Base-by-base conservation (phyloP, 2,888 invertebrate genomes). In the Drosophila trichaetosa region DNA sequence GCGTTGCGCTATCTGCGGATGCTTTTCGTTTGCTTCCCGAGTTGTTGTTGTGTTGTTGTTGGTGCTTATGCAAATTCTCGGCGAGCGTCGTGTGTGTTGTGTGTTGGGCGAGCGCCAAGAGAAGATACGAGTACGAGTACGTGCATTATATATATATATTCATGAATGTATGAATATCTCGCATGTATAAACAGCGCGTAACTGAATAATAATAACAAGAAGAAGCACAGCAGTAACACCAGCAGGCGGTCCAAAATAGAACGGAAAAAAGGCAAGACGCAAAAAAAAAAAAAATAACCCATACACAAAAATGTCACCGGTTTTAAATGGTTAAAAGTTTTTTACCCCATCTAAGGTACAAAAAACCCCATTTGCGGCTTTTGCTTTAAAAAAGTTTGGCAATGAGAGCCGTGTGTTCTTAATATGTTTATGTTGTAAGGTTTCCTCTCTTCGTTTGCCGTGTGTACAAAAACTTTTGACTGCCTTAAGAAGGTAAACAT, bases 121-220 rank as follows among this genome's bases (percentile, higher is more conserved):
- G 79, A 66, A 87, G 87, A 87, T 85, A 85, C 69, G 69, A 65
- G 60, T 69, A 69, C 62, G 69, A 61, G 48, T 62, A 78, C 85
- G 85, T 87, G 80, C 72, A 69, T 72, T 77, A 83, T 85, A 84
- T 82, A 87, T 77, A 85, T 87, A 87, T 77, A 85, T 87, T 85
- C 87, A 85, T 85, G 85, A 80, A 85, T 85, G 85, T 87, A 85
- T 85, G 83, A 85, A 87, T 85, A 85, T 85, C 85, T 85, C 68
- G 79, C 72, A 69, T 77, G 87, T 85, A 85, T 85, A 85, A 85
- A 81, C 87, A 85, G 87, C 79, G 87, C 85, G 87, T 85, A 85
- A 85, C 87, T 85, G 85, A 85, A 85, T 85, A 85, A 85, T 85
- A 85, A 87, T 82, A 85, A 87, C 75, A 80, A 80, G 80, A 68